Conservation (phyloP, 1,140 invertebrate species). For the Cherax destructor region DNA sequence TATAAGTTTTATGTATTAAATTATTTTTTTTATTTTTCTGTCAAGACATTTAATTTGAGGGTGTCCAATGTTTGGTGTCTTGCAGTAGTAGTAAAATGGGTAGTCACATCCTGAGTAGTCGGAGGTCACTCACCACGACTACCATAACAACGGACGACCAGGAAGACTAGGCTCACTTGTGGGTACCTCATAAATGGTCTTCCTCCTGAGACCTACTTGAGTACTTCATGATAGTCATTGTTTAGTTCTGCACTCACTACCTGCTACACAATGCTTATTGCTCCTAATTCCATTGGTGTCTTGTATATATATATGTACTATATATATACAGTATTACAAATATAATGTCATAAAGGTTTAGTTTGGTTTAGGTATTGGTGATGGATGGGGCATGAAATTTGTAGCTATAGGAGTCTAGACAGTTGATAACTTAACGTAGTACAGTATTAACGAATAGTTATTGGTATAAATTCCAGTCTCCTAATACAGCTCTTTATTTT, state of each 20-base stretch:
- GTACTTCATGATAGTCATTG: conserved; percentile 28
- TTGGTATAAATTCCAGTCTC: background rate
- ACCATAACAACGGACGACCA: conserved; percentile 8
- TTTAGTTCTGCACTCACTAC: conserved; percentile 32
- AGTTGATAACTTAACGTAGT: background rate
- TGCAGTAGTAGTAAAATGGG: conserved; percentile 57
- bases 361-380: background rate
- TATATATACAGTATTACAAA: background rate
- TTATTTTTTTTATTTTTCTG: background rate
- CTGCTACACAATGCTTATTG: conserved; percentile 33
- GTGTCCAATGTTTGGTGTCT: conserved; percentile 5
- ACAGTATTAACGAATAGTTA: background rate
- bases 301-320: background rate
- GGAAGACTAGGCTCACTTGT: conserved; percentile 35
- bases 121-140: conserved; percentile 26
- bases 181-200: conserved; percentile 3
- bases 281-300: conserved; percentile 6
- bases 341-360: background rate
- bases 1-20: too few species aligned
- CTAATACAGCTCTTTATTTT: conserved; percentile 23
- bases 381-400: conserved; percentile 12
- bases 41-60: background rate
- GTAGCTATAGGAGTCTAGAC: conserved; percentile 2
- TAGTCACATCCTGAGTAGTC: conserved; percentile 56
- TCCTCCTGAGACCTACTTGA: background rate